Conservation (phyloP, 2,888 invertebrate genomes). For the Platycnemis pennipes region DNA sequence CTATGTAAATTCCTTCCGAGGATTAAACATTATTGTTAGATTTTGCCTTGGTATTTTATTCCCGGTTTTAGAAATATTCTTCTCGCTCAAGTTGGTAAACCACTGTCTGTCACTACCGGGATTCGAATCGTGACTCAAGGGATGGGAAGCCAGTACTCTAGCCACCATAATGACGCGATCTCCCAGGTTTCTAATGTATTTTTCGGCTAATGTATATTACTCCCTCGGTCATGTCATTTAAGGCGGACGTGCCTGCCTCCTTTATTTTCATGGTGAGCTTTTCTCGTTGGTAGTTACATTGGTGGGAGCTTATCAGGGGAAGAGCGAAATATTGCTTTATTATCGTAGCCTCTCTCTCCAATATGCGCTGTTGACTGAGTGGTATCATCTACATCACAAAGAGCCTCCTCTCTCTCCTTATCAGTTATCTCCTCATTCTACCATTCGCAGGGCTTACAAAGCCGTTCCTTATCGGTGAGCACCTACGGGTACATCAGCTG, state of each 20-base stretch:
- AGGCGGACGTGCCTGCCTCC: background rate
- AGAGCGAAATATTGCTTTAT: background rate
- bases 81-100: too few species aligned
- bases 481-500: background rate
- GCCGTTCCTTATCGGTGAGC: background rate
- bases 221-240: background rate
- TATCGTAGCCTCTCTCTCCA: background rate
- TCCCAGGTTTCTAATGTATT: too few species aligned
- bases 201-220: too few species aligned
- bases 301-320: background rate
- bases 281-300: background rate
- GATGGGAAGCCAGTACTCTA: too few species aligned
- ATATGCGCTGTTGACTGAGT: background rate
- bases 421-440: background rate
- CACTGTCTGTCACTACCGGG: too few species aligned
- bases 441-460: background rate
- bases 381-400: background rate
- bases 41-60: too few species aligned
- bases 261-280: background rate
- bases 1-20: too few species aligned
- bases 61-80: too few species aligned
- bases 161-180: too few species aligned
- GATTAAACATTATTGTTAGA: too few species aligned
- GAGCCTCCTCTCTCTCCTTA: background rate
- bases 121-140: too few species aligned